Evolutionary conservation across 2,888 invertebrate species (phyloP).

Genomic region (Drosophila multiciliata): DNA sequence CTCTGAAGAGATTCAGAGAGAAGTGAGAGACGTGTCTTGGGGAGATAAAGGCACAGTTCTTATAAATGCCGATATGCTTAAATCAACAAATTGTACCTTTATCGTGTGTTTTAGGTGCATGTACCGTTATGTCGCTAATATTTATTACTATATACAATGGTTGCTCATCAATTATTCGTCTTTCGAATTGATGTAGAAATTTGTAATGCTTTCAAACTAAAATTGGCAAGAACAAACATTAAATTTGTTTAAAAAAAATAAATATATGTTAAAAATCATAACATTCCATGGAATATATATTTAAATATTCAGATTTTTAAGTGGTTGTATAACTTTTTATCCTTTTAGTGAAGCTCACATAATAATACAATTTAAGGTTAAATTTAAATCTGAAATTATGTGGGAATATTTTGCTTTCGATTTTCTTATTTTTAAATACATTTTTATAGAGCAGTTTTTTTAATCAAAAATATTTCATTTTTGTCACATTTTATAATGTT

Average conservation of each 20-base stretch:
- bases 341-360: background rate
- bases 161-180: background rate
- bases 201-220: background rate
- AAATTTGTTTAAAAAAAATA: background rate
- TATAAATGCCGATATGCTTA: conserved; percentile 43
- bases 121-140: conserved; percentile 11
- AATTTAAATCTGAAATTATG: background rate
- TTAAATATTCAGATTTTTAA: background rate
- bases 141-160: background rate
- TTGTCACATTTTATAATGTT: too few relatives aligned
- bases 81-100: conserved; percentile 37
- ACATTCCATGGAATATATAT: background rate
- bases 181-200: background rate
- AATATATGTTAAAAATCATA: background rate
- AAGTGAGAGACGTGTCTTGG: background rate
- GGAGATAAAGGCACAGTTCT: conserved; percentile 61
- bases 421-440: background rate
- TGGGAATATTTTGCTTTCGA: too few relatives aligned
- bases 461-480: too few relatives aligned
- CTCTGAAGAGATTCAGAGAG: background rate
- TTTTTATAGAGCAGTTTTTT: too few relatives aligned
- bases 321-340: background rate
- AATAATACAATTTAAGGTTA: background rate
- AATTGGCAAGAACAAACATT: background rate
- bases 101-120: conserved; percentile 12